Percentiles rank a stretch among this genome's conserved stretches.
Conservation (phyloP, 53 echinoderm and acorn worm genomes). For the Antedon mediterranea region DNA sequence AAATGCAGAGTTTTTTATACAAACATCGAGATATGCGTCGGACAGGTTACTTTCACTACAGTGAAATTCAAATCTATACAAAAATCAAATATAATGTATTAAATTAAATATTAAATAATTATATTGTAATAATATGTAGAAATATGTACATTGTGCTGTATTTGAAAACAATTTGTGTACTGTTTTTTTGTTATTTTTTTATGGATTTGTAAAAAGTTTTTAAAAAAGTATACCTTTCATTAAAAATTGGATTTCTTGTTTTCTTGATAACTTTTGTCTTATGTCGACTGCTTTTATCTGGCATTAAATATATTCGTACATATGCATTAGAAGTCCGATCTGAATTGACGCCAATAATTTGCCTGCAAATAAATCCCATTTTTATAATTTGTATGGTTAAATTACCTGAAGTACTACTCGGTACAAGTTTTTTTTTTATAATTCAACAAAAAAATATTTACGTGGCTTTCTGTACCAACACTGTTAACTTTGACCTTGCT, state of each 20-base stretch:
- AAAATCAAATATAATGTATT: not conserved
- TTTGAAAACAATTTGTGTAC: no score
- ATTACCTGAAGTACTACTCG: no score
- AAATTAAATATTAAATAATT: not conserved
- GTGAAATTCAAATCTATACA: not conserved
- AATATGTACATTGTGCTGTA: no score
- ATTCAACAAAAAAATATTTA: constrained; percentile 20
- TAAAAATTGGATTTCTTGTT: constrained; percentile 47
- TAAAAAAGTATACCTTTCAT: constrained; percentile 64
- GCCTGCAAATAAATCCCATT: no score
- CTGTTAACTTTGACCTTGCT: constrained; percentile 35
- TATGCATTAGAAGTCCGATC: constrained; percentile 68
- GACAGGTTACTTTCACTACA: not conserved
- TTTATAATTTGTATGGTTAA: no score
- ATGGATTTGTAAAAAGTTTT: not conserved
- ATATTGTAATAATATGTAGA: no score
- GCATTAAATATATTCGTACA: constrained; percentile 62
- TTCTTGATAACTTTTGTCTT: constrained; percentile 91
- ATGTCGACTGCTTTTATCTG: constrained; percentile 39
- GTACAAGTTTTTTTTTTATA: no score
- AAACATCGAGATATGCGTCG: not conserved
- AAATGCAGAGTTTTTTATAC: not conserved
- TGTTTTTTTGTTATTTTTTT: no score
- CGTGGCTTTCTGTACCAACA: constrained; percentile 57
- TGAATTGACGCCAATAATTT: constrained; percentile 40